Base-by-base conservation (phyloP, 2,113 vertebrate species). In the Protomyctophum bolini region DNA sequence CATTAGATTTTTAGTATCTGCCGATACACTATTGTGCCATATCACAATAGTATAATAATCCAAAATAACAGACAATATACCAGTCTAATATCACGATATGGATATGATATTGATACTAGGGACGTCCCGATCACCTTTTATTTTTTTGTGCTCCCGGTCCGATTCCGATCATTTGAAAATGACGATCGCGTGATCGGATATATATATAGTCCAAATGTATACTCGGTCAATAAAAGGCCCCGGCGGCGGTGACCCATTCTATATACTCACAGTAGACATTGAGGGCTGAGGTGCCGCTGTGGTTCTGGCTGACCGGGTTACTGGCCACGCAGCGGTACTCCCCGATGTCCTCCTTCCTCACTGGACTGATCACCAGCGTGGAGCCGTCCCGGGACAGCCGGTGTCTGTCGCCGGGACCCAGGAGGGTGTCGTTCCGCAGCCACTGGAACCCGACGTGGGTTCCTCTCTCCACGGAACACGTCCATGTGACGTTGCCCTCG, bases 201-300 rank as follows among this genome's bases (percentile, higher is more conserved):
- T n/a, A n/a, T n/a, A n/a, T 21, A 21, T 21, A 21, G 33, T 6
- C 33, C 33, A 41, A 41, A 41, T 41, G 33, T 41, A 41, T 41
- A 41, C 33, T 41, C 0, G 33, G 33, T 41, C 33, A 41, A 10
- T 4, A 29, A 59, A 9, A 59, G 6, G 14, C n/a, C n/a, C n/a
- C n/a, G n/a, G n/a, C n/a, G 14, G 6, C 1, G 28, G 14, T 14
- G 15, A 47, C 7, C 7, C 8, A 2, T 28, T 49, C 0, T 64
- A 33, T 64, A n/a, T n/a, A 94, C 94, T 94, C 71, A 94, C 94
- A 94, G 75, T 87, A 94, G 33, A 94, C 89, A 11, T 60, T 91
- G 59, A 94, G 89, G 0, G 89, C 86, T 67, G 76, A 21, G 0
- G 57, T 21, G 10, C 52, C 57, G 83, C 92, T 93, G 46, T 15